Percentiles rank a stretch among this genome's conserved stretches.
Evolutionary conservation across 1,140 invertebrate genomes (phyloP).

Genomic region (Rhyzopertha dominica): DNA sequence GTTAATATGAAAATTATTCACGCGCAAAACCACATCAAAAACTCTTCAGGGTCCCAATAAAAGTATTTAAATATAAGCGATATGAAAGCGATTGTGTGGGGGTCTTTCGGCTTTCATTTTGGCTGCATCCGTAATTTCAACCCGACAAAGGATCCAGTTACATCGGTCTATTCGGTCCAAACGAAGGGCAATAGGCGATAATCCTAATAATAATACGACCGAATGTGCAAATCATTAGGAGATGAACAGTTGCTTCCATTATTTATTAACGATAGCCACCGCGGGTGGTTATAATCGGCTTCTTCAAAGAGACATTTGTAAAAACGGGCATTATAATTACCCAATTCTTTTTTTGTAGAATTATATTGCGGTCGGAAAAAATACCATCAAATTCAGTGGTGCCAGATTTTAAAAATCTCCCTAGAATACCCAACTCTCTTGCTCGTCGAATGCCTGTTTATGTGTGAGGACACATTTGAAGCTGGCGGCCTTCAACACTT

Average conservation of each 20-base stretch:
- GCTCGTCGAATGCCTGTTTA: too few relatives aligned
- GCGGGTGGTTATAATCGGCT: slow-evolving; percentile 15
- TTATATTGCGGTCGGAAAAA: too few relatives aligned
- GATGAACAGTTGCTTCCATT: slow-evolving; percentile 26
- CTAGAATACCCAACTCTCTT: too few relatives aligned
- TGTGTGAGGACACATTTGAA: too few relatives aligned
- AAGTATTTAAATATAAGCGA: background rate
- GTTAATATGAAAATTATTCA: background rate
- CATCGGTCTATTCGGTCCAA: slow-evolving; percentile 14
- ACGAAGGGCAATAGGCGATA: slow-evolving; percentile 12
- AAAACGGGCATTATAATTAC: background rate
- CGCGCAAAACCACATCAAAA: background rate
- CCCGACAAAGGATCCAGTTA: slow-evolving; percentile 22
- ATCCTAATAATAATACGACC: slow-evolving; percentile 18
- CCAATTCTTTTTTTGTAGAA: background rate
- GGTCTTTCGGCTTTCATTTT: slow-evolving; percentile 13
- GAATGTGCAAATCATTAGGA: slow-evolving; percentile 27
- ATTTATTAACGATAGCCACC: slow-evolving; percentile 23
- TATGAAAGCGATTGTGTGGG: slow-evolving; percentile 1
- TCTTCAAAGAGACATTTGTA: slow-evolving; percentile 16
- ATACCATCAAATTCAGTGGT: too few relatives aligned
- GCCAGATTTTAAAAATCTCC: too few relatives aligned
- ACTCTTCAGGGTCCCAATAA: background rate
- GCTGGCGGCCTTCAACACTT: too few relatives aligned
- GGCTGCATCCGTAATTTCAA: slow-evolving; percentile 21